A percentile compares a stretch with the other conserved stretches of the same genome.
Evolutionary conservation across 2,797 vertebrate species (phyloP).

Genomic region (Clarias fuscus): DNA sequence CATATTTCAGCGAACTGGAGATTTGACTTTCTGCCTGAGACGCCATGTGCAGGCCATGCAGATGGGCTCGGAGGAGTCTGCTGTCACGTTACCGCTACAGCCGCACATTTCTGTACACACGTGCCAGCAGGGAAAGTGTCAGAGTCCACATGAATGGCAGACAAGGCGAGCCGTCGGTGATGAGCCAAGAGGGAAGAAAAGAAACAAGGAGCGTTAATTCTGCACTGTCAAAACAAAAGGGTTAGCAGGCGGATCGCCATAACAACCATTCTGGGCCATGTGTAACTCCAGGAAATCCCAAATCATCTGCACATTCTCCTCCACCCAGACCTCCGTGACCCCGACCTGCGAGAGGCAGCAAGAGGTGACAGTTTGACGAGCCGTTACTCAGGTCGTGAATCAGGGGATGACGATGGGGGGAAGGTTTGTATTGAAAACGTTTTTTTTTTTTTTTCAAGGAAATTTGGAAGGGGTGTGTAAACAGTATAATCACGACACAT

Average conservation of each 20-base stretch:
- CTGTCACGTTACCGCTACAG: slow-evolving; percentile 33
- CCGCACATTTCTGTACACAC: slow-evolving; percentile 43
- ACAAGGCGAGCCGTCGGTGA: slow-evolving; percentile 20
- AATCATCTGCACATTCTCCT: slow-evolving; percentile 63
- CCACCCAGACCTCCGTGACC: slow-evolving; percentile 64
- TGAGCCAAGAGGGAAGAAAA: slow-evolving; percentile 41
- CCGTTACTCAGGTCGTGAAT: not conserved
- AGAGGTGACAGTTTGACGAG: slow-evolving; percentile 42
- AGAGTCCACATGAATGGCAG: slow-evolving; percentile 40
- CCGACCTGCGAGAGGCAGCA: slow-evolving; percentile 27
- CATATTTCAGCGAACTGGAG: slow-evolving; percentile 16
- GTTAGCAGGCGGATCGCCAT: slow-evolving; percentile 44
- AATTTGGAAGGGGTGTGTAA: not conserved
- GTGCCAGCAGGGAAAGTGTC: slow-evolving; percentile 36
- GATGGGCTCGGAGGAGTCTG: slow-evolving; percentile 14
- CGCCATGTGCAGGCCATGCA: slow-evolving; percentile 34
- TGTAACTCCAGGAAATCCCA: slow-evolving; percentile 61
- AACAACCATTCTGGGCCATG: slow-evolving; percentile 52
- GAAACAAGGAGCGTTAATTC: slow-evolving; percentile 46
- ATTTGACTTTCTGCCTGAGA: slow-evolving; percentile 45
- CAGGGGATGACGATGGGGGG: slow-evolving; percentile 17
- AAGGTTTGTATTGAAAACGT: not conserved
- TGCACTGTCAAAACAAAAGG: slow-evolving; percentile 55
- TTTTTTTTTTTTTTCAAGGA: slow-evolving; percentile 4
- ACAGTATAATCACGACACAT: slow-evolving; percentile 11